Percentiles rank a stretch among this genome's conserved stretches.
Evolutionary conservation across 2,888 invertebrate species (phyloP).

Genomic region (Leptinotarsa tumamoca): DNA sequence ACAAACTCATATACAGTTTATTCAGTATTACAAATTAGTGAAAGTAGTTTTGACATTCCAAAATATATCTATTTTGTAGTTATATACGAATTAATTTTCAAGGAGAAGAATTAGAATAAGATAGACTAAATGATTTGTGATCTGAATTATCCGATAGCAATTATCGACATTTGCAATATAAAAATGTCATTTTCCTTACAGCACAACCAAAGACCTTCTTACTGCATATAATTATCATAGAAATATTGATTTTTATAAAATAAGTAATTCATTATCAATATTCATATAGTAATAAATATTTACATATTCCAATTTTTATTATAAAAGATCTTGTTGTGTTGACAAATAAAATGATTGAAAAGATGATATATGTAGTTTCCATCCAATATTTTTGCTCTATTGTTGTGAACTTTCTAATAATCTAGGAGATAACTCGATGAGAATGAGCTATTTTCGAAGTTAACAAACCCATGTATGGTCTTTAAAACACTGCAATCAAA

Average conservation of each 20-base stretch:
- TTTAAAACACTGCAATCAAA: too few species aligned
- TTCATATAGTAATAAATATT: background rate
- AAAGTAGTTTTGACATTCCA: slow-evolving; percentile 17
- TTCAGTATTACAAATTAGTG: slow-evolving; percentile 24
- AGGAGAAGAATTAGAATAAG: background rate
- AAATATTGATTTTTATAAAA: background rate
- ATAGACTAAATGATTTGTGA: slow-evolving; percentile 5
- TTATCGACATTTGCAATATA: background rate
- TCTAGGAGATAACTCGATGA: too few species aligned
- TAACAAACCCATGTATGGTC: too few species aligned
- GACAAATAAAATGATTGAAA: background rate
- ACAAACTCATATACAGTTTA: slow-evolving; percentile 15
- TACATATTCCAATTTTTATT: background rate
- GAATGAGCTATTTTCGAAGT: too few species aligned
- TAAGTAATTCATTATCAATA: background rate
- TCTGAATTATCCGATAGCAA: background rate
- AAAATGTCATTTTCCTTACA: slow-evolving; percentile 16
- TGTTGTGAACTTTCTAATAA: too few species aligned
- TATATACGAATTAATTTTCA: background rate
- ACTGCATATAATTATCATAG: background rate
- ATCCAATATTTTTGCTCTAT: too few species aligned
- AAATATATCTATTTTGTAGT: slow-evolving; percentile 22
- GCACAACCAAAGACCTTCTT: slow-evolving; percentile 26
- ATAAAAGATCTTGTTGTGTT: slow-evolving; percentile 6
- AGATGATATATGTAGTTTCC: too few species aligned